These are phyloP conservation scores for Cremastobaeus sp. DNA, from an alignment of 2,888 invertebrate genomes.

Conservation along the genomic window DNA sequence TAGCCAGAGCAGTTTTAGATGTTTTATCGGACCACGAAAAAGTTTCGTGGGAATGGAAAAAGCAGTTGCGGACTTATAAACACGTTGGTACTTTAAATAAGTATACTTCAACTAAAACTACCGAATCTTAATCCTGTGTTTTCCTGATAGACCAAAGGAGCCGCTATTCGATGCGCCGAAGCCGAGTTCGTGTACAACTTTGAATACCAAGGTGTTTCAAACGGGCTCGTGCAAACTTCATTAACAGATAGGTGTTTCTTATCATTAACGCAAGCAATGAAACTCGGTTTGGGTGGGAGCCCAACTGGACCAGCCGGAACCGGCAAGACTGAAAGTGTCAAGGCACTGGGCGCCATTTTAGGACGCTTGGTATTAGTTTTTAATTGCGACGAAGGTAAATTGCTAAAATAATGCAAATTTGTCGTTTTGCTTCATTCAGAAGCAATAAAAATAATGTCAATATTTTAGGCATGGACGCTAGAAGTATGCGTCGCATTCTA, in stretches of 20 bases:
- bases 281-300: conserved; percentile 97
- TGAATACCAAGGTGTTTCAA: conserved; percentile 98
- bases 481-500: conserved; percentile 96
- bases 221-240: conserved; percentile 96
- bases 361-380: conserved; percentile 97
- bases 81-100: conserved; percentile 20
- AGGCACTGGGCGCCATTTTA: conserved; percentile 92
- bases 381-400: conserved; percentile 93
- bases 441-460: not conserved
- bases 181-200: conserved; percentile 97
- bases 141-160: conserved; percentile 79
- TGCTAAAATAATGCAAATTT: not conserved
- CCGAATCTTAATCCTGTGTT: no score
- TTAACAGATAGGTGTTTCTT: conserved; percentile 98
- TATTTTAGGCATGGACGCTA: conserved; percentile 87
- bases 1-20: conserved; percentile 88
- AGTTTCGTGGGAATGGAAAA: conserved; percentile 92
- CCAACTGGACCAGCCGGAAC: conserved; percentile 99
- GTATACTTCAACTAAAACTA: not conserved
- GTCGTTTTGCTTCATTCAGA: no score
- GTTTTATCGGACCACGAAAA: conserved; percentile 65
- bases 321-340: conserved; percentile 99
- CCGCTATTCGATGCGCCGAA: conserved; percentile 92
- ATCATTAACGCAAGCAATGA: conserved; percentile 96
- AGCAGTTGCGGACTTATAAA: conserved; percentile 86